Base-by-base conservation (phyloP, 2,797 vertebrate species). In the Sebastes aleutianus region DNA sequence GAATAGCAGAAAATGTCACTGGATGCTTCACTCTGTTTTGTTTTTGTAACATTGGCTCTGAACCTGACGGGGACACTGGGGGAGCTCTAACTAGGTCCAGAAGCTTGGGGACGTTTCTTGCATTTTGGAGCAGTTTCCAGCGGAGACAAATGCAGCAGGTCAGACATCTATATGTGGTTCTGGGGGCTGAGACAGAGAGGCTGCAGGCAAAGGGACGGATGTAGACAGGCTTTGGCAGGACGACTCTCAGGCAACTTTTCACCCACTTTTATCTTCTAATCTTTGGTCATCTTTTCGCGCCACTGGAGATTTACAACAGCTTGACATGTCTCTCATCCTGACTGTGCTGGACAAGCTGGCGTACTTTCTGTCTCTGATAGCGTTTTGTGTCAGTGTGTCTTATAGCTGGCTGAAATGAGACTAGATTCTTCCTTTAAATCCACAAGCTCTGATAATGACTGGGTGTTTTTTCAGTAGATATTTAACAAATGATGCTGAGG, bases 141-240 rank as follows among this genome's bases (percentile, higher is more conserved):
- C 12, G 5, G 80, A 83, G 89, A 94, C 92, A 91, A 94, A 94
- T 89, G 94, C 88, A 82, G 79, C 94, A 96, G 96, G 96, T 97
- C 74, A 96, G 92, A 94, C 71, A 73, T 89, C 65, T 89, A 85
- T 79, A 86, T 89, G 91, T 90, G 90, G 74, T 86, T 89, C 68
- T 82, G 53, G 22, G 26, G 78, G 88, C 72, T 66, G 79, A 67
- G 73, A 68, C 70, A 73, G 54, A 73, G 54, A 78, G 61, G 43
- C 65, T 18, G 36, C 36, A 59, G 73, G 78, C 70, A 57, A 47
- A 64, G 75, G 57, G 70, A 31, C 81, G 70, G 32, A 67, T 70
- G 62, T 81, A 61, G 73, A 66, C 63, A 47, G 74, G 43, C 53
- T 74, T 53, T 26, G 18, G 27, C 64, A 26, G 34, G 27, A 39